Base-by-base conservation (phyloP, 1,140 invertebrate genomes). In the Ceratoteleas bidentatus region DNA sequence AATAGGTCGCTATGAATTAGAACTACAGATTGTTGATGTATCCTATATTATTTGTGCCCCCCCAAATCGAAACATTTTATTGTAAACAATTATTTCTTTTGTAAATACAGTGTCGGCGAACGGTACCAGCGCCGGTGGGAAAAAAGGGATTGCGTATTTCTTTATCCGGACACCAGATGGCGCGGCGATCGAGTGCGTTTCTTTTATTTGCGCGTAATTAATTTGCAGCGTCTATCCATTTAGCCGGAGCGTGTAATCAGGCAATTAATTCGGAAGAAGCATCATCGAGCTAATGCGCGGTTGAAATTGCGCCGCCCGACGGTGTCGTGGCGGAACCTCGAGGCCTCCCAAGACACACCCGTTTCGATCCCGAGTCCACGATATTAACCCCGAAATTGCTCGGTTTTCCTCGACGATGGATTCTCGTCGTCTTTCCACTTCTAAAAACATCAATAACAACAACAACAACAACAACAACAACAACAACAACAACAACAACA, bases 1-100 rank as follows among this genome's bases (percentile, higher is more conserved):
- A 66, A 72, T 66, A 66, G 68, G 47, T 79, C 60, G 61, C 76
- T 79, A 79, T 72, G 54, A 79, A 72, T 72, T 72, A 79, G 61
- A 65, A 56, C 36, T 78, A 78, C 33, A 56, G 65, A 66, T 70
- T 72, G 66, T 72, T 66, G 76, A 66, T 79, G 68, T 72, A 72
- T 50, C 66, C 38, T 79, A 49, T 72, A 79, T 72, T 70, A 60
- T 79, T 79, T 78, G 60, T 68, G 65, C 64, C 52, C 57, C 53
- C 74, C 60, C 16, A 65, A 15, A 70, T 65, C 66, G 65, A 70
- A 70, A 62, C 50, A 68, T 68, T 64, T 78, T 64, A 78, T 78
- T 78, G 65, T 78, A 78, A 76, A 68, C 52, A 45, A 69, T 70
- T 40, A 65, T 70, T 78, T 78, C 45, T 70, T 78, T 70, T 78